Percentiles rank a stretch among this genome's conserved stretches.
phyloP scores from a whole-genome alignment of 2,113 vertebrate species.

The Dolichallabes microphthalmus region DNA sequence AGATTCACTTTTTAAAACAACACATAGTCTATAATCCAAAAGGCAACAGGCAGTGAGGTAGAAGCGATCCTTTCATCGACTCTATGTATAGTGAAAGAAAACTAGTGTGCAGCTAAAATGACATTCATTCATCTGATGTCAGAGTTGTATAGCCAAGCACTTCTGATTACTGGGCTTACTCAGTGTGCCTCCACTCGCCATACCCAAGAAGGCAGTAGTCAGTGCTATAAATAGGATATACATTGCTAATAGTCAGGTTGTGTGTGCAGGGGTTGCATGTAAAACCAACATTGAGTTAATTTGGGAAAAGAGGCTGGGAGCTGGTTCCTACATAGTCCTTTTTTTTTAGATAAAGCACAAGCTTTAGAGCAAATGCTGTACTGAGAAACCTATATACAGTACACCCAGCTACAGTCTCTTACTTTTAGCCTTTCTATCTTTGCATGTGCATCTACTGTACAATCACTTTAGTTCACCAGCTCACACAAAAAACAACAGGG shows the following conservation, averaged over 20 bases:
- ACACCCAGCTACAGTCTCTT: no score
- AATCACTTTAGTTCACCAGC: neutral
- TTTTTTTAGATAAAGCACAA: neutral
- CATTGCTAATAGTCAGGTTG: constrained; percentile 55
- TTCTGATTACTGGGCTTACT: constrained; percentile 50
- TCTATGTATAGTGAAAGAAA: constrained; percentile 73
- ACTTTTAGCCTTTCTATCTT: neutral
- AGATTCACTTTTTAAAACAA: constrained; percentile 13
- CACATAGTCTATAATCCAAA: neutral
- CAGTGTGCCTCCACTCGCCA: constrained; percentile 46
- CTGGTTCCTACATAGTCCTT: neutral
- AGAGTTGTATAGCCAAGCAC: constrained; percentile 33
- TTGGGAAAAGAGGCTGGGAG: neutral
- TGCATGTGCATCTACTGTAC: neutral
- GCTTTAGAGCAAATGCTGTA: neutral
- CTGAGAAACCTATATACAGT: neutral
- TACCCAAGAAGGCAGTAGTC: constrained; percentile 46
- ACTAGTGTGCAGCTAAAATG: constrained; percentile 65
- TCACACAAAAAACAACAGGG: constrained; percentile 54
- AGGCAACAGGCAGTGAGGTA: constrained; percentile 2
- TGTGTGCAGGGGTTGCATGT: constrained; percentile 60
- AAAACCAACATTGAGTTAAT: constrained; percentile 30
- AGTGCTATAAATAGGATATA: constrained; percentile 62
- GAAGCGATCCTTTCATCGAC: constrained; percentile 57
- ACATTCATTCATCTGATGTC: constrained; percentile 67